Evolutionary conservation across 2,888 invertebrate genomes (phyloP), one percentile per base, ranked within the genome.

Genomic region (Epinotia bilunana): DNA sequence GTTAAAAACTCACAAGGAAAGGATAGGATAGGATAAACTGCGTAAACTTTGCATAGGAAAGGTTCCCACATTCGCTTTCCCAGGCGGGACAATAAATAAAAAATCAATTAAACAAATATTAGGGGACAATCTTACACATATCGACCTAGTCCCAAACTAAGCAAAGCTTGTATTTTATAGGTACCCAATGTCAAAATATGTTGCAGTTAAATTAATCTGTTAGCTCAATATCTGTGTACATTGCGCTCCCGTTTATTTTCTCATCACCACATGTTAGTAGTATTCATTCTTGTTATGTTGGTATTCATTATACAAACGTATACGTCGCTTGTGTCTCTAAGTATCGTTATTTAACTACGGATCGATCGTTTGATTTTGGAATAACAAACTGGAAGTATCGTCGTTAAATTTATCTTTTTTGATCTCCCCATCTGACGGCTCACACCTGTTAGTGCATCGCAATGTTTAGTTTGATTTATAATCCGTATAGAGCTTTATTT

Each of bases 231-330:
- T 67, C 39, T 39, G 39, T 39, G 60, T 20, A 55, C 43, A 39
- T 33, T 16, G 73, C 67, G n/a, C 72, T 73, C 80, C 58, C 80
- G 83, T 85, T 87, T 84, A 81, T 84, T 84, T 83, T 83, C 78
- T 39, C 78, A 77, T 80, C 78, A 77, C 68, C 79, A 79, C 79
- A 79, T 83, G 82, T 83, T 83, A 84, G 81, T 83, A 84, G 80
- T 83, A 83, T 82, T 82, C 79, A 79, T 81, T 78, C 76, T 79
- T 76, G 71, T 77, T 74, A 64, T 69, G 72, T 65, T 64, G 74
- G 76, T 71, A 60, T 75, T 53, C 57, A 67, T 75, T 61, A 71
- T 70, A 60, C 68, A 69, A 69, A 58, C 43, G 6, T 18, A 43
- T 28, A 39, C 57, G 65, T 71, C n/a, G 71, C 57, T 16, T 71